Percentiles rank a stretch among this genome's conserved stretches.
Conservation (phyloP, 2,113 vertebrate genomes). For the Tetraodon nigroviridis region DNA sequence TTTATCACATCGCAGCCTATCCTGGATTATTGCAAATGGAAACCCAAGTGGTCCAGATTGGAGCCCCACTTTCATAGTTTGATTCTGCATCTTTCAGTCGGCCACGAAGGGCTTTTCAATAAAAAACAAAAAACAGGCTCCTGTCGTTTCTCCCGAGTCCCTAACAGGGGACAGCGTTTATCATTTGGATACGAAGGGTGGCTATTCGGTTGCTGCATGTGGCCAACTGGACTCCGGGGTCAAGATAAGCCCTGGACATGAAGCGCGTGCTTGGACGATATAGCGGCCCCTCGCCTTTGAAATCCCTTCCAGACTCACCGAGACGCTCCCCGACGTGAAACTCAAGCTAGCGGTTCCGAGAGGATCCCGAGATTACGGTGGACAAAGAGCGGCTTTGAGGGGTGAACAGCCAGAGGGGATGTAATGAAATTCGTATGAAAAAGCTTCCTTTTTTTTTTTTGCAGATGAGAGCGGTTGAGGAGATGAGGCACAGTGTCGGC, state of each 20-base stretch:
- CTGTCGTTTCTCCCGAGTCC: background rate
- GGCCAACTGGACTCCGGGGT: constrained; percentile 63
- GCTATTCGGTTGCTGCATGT: constrained; percentile 53
- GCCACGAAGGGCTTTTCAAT: background rate
- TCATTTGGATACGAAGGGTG: constrained; percentile 34
- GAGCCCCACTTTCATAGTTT: constrained; percentile 46
- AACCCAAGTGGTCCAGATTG: constrained; percentile 55
- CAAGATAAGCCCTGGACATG: constrained; percentile 67
- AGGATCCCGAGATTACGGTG: constrained; percentile 67
- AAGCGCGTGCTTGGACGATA: constrained; percentile 63
- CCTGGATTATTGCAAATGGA: constrained; percentile 67
- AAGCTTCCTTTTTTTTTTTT: constrained; percentile 49
- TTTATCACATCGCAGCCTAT: constrained; percentile 64
- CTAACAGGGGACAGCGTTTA: constrained; percentile 22
- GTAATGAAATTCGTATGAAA: constrained; percentile 73
- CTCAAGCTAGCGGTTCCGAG: constrained; percentile 67
- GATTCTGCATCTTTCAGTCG: constrained; percentile 2
- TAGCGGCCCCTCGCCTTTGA: constrained; percentile 67
- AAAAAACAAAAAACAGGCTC: too few species aligned
- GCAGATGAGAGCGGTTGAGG: constrained; percentile 55
- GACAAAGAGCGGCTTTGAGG: constrained; percentile 73
- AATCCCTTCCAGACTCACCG: constrained; percentile 67
- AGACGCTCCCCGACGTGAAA: constrained; percentile 71
- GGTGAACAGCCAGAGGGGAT: constrained; percentile 60
- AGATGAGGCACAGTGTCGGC: constrained; percentile 36